These are phyloP conservation scores for Lineus longissimus DNA, from an alignment of 1,140 invertebrate genomes.

Conservation along the genomic window DNA sequence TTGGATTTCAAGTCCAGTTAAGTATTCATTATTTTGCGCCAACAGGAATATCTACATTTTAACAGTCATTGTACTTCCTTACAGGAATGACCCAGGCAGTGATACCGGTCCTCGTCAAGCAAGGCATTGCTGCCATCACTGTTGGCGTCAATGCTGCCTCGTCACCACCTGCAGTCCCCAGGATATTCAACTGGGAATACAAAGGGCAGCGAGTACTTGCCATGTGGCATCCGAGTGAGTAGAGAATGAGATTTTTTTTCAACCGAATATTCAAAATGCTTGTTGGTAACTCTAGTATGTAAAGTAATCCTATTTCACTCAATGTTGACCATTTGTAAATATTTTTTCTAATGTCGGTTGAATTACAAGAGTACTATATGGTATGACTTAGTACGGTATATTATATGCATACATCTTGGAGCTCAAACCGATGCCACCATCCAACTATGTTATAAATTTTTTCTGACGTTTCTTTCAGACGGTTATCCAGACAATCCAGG, in stretches of 20 bases:
- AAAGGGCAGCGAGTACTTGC: conserved; percentile 3
- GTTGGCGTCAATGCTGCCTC: conserved; percentile 42
- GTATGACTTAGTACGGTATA: not conserved
- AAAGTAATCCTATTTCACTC: not conserved
- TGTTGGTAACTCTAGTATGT: not conserved
- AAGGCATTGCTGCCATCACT: conserved; percentile 29
- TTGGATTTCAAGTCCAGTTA: not conserved
- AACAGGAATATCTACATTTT: no score
- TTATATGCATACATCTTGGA: no score
- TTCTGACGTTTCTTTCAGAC: not conserved
- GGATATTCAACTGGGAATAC: conserved; percentile 34
- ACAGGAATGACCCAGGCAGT: conserved; percentile 40
- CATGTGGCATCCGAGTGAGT: conserved; percentile 19
- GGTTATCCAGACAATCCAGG: conserved; percentile 24
- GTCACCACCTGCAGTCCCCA: conserved; percentile 38
- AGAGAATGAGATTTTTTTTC: not conserved
- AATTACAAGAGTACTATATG: not conserved
- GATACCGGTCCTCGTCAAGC: conserved; percentile 29
- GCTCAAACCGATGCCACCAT: no score
- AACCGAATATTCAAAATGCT: not conserved
- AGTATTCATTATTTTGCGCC: no score
- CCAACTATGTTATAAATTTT: not conserved
- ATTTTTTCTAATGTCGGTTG: not conserved
- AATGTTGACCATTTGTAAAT: not conserved
- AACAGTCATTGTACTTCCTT: not conserved